These are phyloP conservation scores for Drosophila birchii DNA, from an alignment of 2,888 invertebrate species.

Conservation along the genomic window DNA sequence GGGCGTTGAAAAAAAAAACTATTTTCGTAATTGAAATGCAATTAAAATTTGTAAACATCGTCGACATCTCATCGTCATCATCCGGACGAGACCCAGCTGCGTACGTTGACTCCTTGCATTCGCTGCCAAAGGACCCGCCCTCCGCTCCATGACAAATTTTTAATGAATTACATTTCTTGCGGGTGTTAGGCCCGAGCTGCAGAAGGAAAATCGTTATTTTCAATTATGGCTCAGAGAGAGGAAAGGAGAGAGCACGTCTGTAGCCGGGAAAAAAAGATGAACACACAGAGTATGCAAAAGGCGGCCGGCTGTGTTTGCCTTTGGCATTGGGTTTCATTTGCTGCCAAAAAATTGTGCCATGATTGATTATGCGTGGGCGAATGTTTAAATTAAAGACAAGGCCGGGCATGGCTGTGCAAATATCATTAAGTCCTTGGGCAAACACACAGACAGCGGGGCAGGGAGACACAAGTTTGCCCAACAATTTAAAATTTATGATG, in stretches of 20 bases:
- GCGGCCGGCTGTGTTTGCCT: slow-evolving; percentile 38
- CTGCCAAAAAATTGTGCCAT: slow-evolving; percentile 63
- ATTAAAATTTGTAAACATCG: slow-evolving; percentile 79
- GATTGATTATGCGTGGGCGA: slow-evolving; percentile 74
- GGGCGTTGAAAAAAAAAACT: slow-evolving; percentile 52
- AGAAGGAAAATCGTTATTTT: slow-evolving; percentile 72
- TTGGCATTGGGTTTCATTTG: slow-evolving; percentile 61
- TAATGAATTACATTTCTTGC: slow-evolving; percentile 83
- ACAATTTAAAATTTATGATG: slow-evolving; percentile 79
- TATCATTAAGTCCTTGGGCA: slow-evolving; percentile 72
- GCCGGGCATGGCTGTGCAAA: slow-evolving; percentile 55
- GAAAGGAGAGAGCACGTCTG: slow-evolving; percentile 19
- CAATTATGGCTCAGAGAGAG: slow-evolving; percentile 64
- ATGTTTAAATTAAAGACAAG: slow-evolving; percentile 77
- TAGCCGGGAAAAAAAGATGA: slow-evolving; percentile 15
- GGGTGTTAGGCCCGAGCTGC: slow-evolving; percentile 70
- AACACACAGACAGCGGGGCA: slow-evolving; percentile 27
- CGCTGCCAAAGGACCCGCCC: slow-evolving; percentile 10
- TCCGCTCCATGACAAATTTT: slow-evolving; percentile 62
- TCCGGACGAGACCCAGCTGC: slow-evolving; percentile 33
- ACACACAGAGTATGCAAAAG: slow-evolving; percentile 33
- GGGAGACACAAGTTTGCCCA: slow-evolving; percentile 35
- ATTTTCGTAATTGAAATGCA: slow-evolving; percentile 83
- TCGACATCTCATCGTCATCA: slow-evolving; percentile 26
- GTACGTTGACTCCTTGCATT: slow-evolving; percentile 66